These are phyloP conservation scores for Echeneis naucrates DNA, from an alignment of 2,797 vertebrate species.

Conservation along the genomic window DNA sequence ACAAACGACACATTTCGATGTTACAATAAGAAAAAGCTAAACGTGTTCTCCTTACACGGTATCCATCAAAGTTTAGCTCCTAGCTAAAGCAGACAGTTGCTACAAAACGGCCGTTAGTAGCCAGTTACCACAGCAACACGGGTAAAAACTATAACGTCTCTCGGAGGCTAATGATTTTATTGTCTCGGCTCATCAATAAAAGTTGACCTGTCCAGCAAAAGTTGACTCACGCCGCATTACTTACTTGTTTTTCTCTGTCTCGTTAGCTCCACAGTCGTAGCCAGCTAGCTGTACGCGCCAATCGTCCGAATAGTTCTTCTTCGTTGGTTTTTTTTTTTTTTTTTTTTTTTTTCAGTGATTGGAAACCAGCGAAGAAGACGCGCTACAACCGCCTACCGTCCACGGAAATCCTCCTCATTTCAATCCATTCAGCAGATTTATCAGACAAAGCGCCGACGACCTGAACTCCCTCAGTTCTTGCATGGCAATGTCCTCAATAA, in stretches of 20 bases:
- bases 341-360: neutral
- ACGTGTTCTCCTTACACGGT: neutral
- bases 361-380: neutral
- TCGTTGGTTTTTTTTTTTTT: too few species aligned
- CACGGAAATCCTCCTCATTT: too few species aligned
- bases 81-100: neutral
- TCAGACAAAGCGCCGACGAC: too few species aligned
- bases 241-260: constrained; percentile 11
- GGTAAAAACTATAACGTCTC: accelerated
- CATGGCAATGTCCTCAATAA: too few species aligned
- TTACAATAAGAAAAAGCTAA: neutral
- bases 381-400: neutral
- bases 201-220: accelerated
- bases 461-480: too few species aligned
- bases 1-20: neutral
- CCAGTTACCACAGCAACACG: neutral
- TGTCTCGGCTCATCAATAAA: neutral
- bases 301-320: constrained; percentile 40
- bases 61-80: neutral
- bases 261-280: neutral
- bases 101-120: accelerated
- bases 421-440: too few species aligned
- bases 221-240: neutral
- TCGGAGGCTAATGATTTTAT: neutral
- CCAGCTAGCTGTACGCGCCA: constrained; percentile 52